Evolutionary conservation across 2,888 invertebrate species (phyloP).

Genomic region (Notodonta dromedarius): DNA sequence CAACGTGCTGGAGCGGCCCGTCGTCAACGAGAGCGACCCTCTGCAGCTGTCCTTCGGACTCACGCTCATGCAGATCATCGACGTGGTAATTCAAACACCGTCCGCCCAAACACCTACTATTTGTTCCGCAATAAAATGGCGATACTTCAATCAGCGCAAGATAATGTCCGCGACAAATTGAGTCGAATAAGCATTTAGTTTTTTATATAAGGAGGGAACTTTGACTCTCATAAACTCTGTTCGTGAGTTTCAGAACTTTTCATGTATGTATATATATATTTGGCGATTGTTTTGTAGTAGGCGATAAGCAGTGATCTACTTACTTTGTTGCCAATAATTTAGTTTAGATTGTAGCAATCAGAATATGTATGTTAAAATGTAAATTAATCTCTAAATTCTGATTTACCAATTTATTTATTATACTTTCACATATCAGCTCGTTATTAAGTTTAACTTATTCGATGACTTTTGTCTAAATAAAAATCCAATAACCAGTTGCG

Average conservation of each 20-base stretch:
- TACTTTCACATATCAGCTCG: conserved; percentile 4
- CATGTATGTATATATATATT: too few relatives aligned
- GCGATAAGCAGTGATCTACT: not conserved
- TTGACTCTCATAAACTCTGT: too few relatives aligned
- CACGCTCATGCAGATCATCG: conserved; percentile 98
- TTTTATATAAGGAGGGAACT: too few relatives aligned
- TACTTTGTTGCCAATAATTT: conserved; percentile 1
- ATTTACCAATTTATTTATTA: conserved; percentile 6
- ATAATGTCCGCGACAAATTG: too few relatives aligned
- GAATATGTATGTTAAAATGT: not conserved
- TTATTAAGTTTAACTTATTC: conserved; percentile 2
- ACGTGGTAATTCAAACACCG: conserved; percentile 85
- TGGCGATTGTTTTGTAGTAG: too few relatives aligned
- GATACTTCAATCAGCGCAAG: too few relatives aligned
- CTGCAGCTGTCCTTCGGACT: conserved; percentile 97
- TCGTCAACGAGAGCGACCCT: conserved; percentile 98
- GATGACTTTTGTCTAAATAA: conserved; percentile 28
- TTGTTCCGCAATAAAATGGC: too few relatives aligned
- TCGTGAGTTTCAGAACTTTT: too few relatives aligned
- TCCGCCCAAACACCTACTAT: too few relatives aligned
- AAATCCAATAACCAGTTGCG: conserved; percentile 28
- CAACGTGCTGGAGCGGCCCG: conserved; percentile 97
- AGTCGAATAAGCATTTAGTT: too few relatives aligned
- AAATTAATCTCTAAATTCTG: conserved; percentile 1
- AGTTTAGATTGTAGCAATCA: not conserved